A percentile compares a stretch with the other conserved stretches of the same genome.
Conservation (phyloP, 2,888 invertebrate genomes). For the Adineta ricciae region DNA sequence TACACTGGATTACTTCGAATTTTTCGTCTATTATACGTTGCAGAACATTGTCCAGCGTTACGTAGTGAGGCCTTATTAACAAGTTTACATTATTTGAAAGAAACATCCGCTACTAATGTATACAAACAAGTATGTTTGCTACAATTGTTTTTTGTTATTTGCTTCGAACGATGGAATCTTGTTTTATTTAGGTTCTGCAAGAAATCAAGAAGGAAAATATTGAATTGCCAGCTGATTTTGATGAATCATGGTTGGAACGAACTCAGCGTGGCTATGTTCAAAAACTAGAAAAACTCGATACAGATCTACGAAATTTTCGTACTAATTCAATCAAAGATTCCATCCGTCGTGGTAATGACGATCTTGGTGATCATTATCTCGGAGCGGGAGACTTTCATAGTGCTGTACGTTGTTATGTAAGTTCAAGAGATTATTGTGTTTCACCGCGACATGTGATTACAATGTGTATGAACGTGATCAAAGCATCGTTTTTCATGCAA, state of each 20-base stretch:
- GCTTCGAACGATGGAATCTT: not conserved
- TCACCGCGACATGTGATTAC: conserved; percentile 91
- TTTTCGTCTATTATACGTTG: conserved; percentile 78
- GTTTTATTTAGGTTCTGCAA: not conserved
- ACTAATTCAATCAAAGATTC: conserved; percentile 80
- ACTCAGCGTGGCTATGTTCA: conserved; percentile 87
- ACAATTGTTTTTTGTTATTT: not conserved
- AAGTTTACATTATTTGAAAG: conserved; percentile 74
- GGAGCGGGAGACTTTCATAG: conserved; percentile 91
- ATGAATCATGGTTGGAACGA: conserved; percentile 81
- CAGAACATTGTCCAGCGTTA: conserved; percentile 82
- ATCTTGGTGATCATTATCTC: conserved; percentile 89
- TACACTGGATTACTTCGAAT: conserved; percentile 81
- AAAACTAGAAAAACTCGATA: conserved; percentile 87
- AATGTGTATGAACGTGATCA: conserved; percentile 95
- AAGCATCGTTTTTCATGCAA: conserved; percentile 79
- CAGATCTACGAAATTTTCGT: conserved; percentile 92
- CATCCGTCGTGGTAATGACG: conserved; percentile 90
- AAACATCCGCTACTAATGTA: conserved; percentile 79
- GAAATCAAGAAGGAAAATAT: not conserved
- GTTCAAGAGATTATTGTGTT: conserved; percentile 95
- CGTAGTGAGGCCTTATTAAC: conserved; percentile 81
- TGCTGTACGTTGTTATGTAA: conserved; percentile 89
- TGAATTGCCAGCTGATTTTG: conserved; percentile 60
- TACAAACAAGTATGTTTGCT: conserved; percentile 60